phyloP scores from a whole-genome alignment of 2,797 vertebrate species.

The Mus caroli region DNA sequence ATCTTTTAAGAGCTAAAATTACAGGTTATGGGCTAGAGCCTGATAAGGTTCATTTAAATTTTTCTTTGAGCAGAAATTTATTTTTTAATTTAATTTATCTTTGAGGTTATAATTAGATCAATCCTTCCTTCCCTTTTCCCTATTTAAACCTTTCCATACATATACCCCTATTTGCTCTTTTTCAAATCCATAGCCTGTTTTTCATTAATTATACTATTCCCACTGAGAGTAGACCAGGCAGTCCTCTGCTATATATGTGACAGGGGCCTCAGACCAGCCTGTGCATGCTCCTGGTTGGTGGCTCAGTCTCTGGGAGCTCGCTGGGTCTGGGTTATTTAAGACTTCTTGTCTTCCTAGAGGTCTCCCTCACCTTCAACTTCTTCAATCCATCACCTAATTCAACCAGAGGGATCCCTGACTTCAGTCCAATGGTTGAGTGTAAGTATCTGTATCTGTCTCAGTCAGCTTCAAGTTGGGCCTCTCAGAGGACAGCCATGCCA shows the following conservation, averaged over 20 bases:
- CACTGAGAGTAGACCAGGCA: too few species aligned
- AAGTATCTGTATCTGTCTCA: background rate
- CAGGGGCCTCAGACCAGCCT: background rate
- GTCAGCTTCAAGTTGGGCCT: background rate
- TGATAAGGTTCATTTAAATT: background rate
- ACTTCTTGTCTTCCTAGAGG: background rate
- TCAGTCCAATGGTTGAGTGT: background rate
- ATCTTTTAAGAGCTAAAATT: background rate
- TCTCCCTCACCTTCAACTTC: background rate
- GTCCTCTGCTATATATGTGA: too few species aligned
- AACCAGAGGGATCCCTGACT: background rate
- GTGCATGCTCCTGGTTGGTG: background rate
- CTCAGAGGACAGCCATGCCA: background rate
- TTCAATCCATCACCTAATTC: background rate
- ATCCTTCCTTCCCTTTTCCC: background rate
- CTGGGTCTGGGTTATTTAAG: background rate
- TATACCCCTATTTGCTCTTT: background rate
- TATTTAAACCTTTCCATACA: background rate
- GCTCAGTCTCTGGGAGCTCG: background rate
- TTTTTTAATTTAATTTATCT: background rate
- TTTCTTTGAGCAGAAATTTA: background rate
- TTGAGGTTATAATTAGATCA: background rate
- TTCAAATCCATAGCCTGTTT: background rate
- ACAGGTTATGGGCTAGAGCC: background rate
- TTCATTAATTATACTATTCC: too few species aligned